These are phyloP conservation scores for Labia minor DNA, from an alignment of 2,888 invertebrate genomes.

Conservation along the genomic window DNA sequence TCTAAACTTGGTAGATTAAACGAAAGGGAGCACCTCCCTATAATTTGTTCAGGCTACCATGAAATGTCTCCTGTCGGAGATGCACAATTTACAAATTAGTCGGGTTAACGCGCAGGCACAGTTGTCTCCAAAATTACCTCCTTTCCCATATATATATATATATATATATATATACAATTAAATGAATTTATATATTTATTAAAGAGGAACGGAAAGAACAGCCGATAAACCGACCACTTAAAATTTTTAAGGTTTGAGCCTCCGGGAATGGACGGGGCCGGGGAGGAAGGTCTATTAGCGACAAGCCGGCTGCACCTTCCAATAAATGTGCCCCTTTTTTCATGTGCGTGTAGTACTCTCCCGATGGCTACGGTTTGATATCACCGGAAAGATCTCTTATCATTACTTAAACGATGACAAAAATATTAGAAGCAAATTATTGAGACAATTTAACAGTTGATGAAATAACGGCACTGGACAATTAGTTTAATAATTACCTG, in stretches of 20 bases:
- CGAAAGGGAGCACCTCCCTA: not conserved
- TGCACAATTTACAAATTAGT: not conserved
- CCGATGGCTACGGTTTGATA: too few species aligned
- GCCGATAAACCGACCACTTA: not conserved
- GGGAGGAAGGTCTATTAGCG: not conserved
- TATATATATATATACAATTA: not conserved
- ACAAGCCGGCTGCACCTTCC: not conserved
- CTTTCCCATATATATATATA: not conserved
- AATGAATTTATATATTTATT: not conserved
- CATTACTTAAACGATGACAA: too few species aligned
- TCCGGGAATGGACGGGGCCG: not conserved
- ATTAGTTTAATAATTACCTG: not conserved
- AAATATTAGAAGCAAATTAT: not conserved
- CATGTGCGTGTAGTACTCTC: too few species aligned
- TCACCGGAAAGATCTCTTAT: too few species aligned
- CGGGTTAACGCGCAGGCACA: not conserved
- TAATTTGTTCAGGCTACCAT: slow-evolving; percentile 1
- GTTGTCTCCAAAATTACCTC: not conserved
- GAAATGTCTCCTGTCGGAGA: slow-evolving; percentile 8
- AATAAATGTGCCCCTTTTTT: not conserved
- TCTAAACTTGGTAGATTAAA: not conserved
- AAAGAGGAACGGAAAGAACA: not conserved
- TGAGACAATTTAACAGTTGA: not conserved
- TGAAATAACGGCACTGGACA: not conserved
- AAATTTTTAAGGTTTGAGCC: not conserved